These are phyloP conservation scores for Paedocypris sp. DNA, from an alignment of 2,113 vertebrate genomes.

Conservation along the genomic window DNA sequence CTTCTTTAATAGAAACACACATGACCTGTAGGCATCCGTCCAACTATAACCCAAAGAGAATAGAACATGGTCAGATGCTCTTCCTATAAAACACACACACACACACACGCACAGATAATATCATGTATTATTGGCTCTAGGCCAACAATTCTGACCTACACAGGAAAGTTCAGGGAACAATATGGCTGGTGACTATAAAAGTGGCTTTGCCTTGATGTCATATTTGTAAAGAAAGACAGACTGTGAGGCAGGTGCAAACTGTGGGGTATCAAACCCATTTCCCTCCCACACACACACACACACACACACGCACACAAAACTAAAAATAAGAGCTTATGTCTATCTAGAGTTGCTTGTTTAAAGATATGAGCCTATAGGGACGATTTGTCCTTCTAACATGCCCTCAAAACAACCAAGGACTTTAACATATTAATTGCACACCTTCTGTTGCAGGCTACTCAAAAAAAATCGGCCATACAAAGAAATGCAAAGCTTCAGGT, in stretches of 20 bases:
- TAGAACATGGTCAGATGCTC: neutral
- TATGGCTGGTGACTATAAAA: neutral
- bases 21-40: neutral
- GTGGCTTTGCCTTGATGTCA: slow-evolving; percentile 10
- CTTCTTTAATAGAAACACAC: neutral
- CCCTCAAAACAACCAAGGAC: slow-evolving; percentile 1
- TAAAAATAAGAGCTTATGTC: slow-evolving; percentile 4
- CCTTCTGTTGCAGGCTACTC: neutral
- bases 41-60: neutral
- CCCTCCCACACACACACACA: neutral
- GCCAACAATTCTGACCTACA: slow-evolving; percentile 2
- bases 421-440: neutral
- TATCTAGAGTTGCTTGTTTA: neutral
- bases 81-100: neutral
- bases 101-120: no score
- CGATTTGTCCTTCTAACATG: neutral
- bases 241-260: slow-evolving; percentile 23
- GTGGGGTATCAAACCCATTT: slow-evolving; percentile 11
- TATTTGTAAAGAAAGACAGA: slow-evolving; percentile 17
- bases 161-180: neutral
- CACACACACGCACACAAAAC: neutral
- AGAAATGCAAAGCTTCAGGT: neutral
- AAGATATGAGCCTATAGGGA: neutral
- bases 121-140: neutral
- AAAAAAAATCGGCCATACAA: neutral